Conservation (phyloP, 2,113 vertebrate species). For the Lophius piscatorius region DNA sequence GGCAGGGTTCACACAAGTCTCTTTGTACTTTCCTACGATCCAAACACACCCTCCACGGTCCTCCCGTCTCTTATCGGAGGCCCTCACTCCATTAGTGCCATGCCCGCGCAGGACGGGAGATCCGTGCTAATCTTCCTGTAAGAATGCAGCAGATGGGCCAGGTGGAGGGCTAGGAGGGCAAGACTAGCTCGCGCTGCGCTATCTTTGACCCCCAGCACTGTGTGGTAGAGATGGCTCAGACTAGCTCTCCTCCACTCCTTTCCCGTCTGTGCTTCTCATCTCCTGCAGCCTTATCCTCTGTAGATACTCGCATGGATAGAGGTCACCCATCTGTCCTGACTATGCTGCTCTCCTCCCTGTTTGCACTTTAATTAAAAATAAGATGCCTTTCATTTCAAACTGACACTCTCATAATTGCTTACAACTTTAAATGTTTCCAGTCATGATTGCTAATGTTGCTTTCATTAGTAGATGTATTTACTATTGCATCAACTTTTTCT, state of each 20-base stretch:
- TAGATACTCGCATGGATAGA: conserved; percentile 61
- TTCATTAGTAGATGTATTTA: not conserved
- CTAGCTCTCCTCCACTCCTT: conserved; percentile 66
- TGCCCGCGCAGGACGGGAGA: conserved; percentile 77
- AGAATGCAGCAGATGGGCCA: conserved; percentile 80
- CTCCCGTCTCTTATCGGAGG: conserved; percentile 80
- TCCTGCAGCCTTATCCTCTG: conserved; percentile 53
- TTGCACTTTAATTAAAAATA: conserved; percentile 71
- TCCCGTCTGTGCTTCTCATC: conserved; percentile 63
- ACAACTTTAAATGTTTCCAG: not conserved
- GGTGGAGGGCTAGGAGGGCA: conserved; percentile 71
- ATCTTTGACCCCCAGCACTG: conserved; percentile 73
- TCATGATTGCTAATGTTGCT: not conserved
- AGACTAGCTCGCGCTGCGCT: conserved; percentile 61
- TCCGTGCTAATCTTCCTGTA: conserved; percentile 78
- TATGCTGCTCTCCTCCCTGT: conserved; percentile 55
- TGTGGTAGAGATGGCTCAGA: conserved; percentile 76
- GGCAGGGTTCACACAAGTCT: conserved; percentile 66
- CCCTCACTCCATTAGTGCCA: conserved; percentile 82
- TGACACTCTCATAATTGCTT: conserved; percentile 43
- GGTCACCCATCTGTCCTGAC: conserved; percentile 64
- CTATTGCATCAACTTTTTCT: not conserved
- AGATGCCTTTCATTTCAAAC: conserved; percentile 47
- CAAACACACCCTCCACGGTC: conserved; percentile 60
- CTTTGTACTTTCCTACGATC: conserved; percentile 67